Evolutionary conservation across 2,888 invertebrate species (phyloP).

Genomic region (Sinotaia quadrata): DNA sequence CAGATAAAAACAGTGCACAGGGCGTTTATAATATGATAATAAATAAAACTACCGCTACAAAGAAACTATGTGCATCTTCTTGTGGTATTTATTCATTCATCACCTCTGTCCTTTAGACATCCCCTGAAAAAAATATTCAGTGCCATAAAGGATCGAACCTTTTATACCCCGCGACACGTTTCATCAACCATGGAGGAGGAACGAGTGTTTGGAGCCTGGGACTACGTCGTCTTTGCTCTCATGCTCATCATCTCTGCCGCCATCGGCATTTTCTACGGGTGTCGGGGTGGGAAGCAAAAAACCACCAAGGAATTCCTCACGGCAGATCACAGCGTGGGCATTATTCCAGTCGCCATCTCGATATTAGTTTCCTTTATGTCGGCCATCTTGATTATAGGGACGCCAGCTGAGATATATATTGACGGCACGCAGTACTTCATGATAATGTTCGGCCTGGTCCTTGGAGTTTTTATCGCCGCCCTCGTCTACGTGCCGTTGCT

Average conservation of each 20-base stretch:
- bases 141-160: too few species aligned
- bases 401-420: slow-evolving; percentile 55
- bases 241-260: slow-evolving; percentile 53
- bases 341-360: slow-evolving; percentile 42
- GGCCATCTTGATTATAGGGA: slow-evolving; percentile 55
- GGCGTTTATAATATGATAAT: too few species aligned
- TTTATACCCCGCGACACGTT: too few species aligned
- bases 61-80: too few species aligned
- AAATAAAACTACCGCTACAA: too few species aligned
- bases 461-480: slow-evolving; percentile 56
- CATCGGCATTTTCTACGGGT: slow-evolving; percentile 60
- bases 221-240: slow-evolving; percentile 56
- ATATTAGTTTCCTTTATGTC: slow-evolving; percentile 62
- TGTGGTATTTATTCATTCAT: too few species aligned
- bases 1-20: too few species aligned
- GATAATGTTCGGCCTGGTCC: slow-evolving; percentile 48
- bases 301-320: slow-evolving; percentile 56
- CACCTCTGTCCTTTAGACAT: too few species aligned
- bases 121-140: too few species aligned
- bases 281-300: slow-evolving; percentile 48
- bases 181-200: too few species aligned
- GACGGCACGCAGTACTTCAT: slow-evolving; percentile 59
- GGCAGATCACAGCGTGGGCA: slow-evolving; percentile 53
- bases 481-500: slow-evolving; percentile 61
- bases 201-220: slow-evolving; percentile 40